Base-by-base conservation (phyloP, 2,888 invertebrate species). In the Diadegma fenestrale region DNA sequence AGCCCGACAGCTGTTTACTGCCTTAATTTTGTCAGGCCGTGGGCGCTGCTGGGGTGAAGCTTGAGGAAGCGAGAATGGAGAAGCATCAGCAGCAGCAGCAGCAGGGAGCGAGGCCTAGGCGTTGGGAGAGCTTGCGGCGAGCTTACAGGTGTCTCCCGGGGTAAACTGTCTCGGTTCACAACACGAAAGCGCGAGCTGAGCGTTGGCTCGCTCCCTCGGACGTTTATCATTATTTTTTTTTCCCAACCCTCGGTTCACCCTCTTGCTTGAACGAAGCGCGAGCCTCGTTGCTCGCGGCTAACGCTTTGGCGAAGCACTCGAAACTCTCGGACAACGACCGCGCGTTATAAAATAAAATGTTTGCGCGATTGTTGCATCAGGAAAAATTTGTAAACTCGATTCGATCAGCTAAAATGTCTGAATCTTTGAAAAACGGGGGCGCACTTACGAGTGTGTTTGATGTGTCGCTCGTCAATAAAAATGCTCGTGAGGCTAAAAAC, bases 71-170 rank as follows among this genome's bases (percentile, higher is more conserved):
- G 30, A 64, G 63, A 76, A 37, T 63, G 43, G 30, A 8, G 22
- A 26, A 45, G 37, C 45, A 26, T 37, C n/a, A n/a, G n/a, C n/a
- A n/a, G n/a, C n/a, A n/a, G n/a, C n/a, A n/a, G n/a, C n/a, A n/a
- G n/a, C n/a, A 71, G 48, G 26, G 48, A 45, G 63, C 14, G 12
- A 64, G 14, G 58, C 41, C 17, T 43, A 71, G 33, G 37, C 66
- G 77, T 77, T 84, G 69, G 81, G 68, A 77, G 81, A 77, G 81
- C 81, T 85, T 69, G 77, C 78, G 75, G 71, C 78, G 84, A 85
- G 85, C 85, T 85, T 85, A 85, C 85, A 85, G 85, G 85, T 85
- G 85, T 85, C 85, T 85, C 75, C 58, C 69, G 48, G 85, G 75
- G 82, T 85, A 79, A 85, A 76, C 79, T 76, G 77, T 77, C 77